Conservation (phyloP, 2,888 invertebrate genomes). For the Branchinecta sandiegonensis region DNA sequence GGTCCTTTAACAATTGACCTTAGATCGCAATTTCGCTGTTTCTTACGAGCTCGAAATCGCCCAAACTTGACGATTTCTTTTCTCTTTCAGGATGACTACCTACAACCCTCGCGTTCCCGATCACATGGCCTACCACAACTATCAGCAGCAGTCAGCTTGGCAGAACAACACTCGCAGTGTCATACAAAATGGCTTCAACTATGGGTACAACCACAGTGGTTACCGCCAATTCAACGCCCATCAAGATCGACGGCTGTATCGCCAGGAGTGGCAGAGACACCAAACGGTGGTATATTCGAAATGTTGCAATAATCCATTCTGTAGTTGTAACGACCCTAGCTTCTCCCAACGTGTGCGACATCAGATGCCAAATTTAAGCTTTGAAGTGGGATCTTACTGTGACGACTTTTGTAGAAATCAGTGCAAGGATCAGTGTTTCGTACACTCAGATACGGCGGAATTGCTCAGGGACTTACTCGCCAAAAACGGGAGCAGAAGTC, state of each 20-base stretch:
- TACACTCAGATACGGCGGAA: not conserved
- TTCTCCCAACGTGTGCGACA: not conserved
- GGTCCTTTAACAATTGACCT: no score
- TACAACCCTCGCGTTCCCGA: not conserved
- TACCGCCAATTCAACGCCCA: not conserved
- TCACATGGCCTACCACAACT: constrained; percentile 4
- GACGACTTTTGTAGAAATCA: not conserved
- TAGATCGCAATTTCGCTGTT: no score
- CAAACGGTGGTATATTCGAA: constrained; percentile 12
- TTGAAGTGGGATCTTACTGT: not conserved
- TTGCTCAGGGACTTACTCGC: not conserved
- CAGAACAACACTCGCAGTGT: not conserved
- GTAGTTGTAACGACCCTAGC: constrained; percentile 9
- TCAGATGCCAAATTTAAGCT: not conserved
- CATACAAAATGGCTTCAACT: not conserved
- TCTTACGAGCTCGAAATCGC: no score
- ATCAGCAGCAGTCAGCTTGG: not conserved
- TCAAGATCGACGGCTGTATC: not conserved
- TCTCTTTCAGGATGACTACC: not conserved
- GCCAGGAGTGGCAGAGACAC: not conserved
- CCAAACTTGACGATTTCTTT: not conserved
- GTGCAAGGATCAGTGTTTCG: constrained; percentile 15
- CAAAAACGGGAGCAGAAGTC: constrained; percentile 1
- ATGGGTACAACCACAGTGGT: not conserved
- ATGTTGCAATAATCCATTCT: constrained; percentile 12